Evolutionary conservation across 2,797 vertebrate genomes (phyloP), one percentile per base, ranked within the genome.

Genomic region (Mico argentatus): DNA sequence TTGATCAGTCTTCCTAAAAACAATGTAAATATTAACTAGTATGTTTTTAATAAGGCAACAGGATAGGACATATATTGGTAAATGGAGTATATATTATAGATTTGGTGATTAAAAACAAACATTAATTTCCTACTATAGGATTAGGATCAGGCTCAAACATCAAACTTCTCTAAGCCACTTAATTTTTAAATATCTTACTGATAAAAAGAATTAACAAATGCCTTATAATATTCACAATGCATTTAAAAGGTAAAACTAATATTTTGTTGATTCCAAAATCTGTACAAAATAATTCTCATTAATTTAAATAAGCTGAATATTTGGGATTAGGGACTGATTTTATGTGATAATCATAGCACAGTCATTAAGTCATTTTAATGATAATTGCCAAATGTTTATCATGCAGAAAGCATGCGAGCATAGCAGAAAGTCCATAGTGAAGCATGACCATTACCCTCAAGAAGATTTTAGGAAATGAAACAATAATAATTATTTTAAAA

Each of bases 191-290:
- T 61, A 44, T 50, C 2, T 92, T 83, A 88, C 11, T 4, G 33
- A 41, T 59, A 76, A 94, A 57, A 94, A 36, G 0, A 92, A 77
- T 39, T n/a, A 70, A 39, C 7, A 39, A 72, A 41, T 61, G 1
- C 41, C 2, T 83, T 89, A 73, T n/a, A 22, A 75, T 85, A 33
- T 41, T 73, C 36, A 1, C 15, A 80, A 8, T 59, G 7, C 14
- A 36, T 82, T 88, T 94, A 81, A 84, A 76, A 88, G 20, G 8
- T 80, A 10, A 94, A 96, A 76, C 61, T 80, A n/a, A 85, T 22
- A 2, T 30, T 59, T 9, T 87, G 14, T 5, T 81, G n/a, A 77
- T 57, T 76, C 19, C 24, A 81, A 92, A 90, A 87, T 24, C 8
- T 46, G 27, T 48, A 67, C 15, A 77, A 81, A 83, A 79, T 8